Evolutionary conservation across 2,888 invertebrate species (phyloP).

Genomic region (Acrocera orbiculus): DNA sequence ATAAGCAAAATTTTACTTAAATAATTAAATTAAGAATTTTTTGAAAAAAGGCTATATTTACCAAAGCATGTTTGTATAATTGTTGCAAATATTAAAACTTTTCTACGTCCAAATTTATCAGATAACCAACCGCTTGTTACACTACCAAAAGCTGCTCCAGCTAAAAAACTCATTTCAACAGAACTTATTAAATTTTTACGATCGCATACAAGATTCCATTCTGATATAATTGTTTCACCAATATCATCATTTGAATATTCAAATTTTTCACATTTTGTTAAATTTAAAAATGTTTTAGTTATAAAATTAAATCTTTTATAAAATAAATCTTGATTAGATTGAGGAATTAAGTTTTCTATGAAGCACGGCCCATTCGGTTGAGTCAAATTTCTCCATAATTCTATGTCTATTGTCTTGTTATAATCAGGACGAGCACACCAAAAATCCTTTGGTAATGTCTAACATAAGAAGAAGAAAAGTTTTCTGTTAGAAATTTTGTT

Average conservation of each 20-base stretch:
- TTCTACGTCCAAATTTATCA: slow-evolving; percentile 46
- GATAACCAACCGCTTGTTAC: slow-evolving; percentile 47
- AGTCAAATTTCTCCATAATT: slow-evolving; percentile 36
- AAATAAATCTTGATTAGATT: slow-evolving; percentile 15
- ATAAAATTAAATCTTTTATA: slow-evolving; percentile 8
- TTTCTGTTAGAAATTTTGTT: not conserved
- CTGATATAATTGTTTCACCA: slow-evolving; percentile 37
- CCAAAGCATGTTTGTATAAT: slow-evolving; percentile 38
- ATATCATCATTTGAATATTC: slow-evolving; percentile 20
- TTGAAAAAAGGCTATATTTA: slow-evolving; percentile 19
- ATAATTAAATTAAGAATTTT: not conserved
- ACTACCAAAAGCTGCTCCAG: slow-evolving; percentile 44
- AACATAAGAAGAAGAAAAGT: slow-evolving; percentile 13
- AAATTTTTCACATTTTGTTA: slow-evolving; percentile 27
- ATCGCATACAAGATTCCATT: slow-evolving; percentile 43
- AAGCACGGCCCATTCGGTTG: slow-evolving; percentile 34
- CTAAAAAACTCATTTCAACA: slow-evolving; percentile 46
- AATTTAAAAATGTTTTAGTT: slow-evolving; percentile 2
- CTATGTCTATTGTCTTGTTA: slow-evolving; percentile 25
- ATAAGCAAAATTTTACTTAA: too few relatives aligned
- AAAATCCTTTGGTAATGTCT: slow-evolving; percentile 34
- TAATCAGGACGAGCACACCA: slow-evolving; percentile 39
- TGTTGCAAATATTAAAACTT: slow-evolving; percentile 39
- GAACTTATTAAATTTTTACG: slow-evolving; percentile 35
- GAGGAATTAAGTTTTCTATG: slow-evolving; percentile 23